A percentile compares a stretch with the other conserved stretches of the same genome.
Conservation (phyloP, 2,797 vertebrate species). For the Poliocrania exsul region DNA sequence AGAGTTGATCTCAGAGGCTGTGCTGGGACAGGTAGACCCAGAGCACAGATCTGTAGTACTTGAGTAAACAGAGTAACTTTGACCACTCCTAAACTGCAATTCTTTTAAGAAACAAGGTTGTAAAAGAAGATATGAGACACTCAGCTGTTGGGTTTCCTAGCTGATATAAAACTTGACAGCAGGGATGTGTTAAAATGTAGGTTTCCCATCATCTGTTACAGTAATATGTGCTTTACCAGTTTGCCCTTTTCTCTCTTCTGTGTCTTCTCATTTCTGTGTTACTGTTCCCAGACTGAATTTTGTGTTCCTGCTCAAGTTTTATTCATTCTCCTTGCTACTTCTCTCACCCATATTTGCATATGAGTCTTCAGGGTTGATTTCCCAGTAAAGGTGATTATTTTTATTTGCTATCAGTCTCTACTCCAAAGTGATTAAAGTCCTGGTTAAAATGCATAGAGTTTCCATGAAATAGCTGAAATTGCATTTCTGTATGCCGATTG, state of each 20-base stretch:
- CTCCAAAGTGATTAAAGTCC: neutral
- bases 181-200: neutral
- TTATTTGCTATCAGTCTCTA: neutral
- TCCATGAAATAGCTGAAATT: neutral
- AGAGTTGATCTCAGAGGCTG: neutral
- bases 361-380: neutral
- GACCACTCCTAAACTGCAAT: neutral
- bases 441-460: conserved; percentile 40
- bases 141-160: neutral
- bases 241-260: neutral
- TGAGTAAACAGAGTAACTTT: neutral
- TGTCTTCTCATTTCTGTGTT: neutral
- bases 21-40: neutral
- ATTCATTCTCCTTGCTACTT: neutral
- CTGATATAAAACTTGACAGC: neutral
- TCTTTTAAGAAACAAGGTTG: neutral
- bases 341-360: neutral
- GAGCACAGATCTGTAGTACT: neutral
- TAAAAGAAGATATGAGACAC: neutral
- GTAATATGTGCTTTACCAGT: neutral
- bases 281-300: neutral
- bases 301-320: neutral
- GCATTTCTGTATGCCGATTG: neutral
- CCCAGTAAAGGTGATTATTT: neutral
- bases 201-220: neutral